phyloP scores from a whole-genome alignment of 2,113 vertebrate genomes.

The Heterotilapia buettikoferi region DNA sequence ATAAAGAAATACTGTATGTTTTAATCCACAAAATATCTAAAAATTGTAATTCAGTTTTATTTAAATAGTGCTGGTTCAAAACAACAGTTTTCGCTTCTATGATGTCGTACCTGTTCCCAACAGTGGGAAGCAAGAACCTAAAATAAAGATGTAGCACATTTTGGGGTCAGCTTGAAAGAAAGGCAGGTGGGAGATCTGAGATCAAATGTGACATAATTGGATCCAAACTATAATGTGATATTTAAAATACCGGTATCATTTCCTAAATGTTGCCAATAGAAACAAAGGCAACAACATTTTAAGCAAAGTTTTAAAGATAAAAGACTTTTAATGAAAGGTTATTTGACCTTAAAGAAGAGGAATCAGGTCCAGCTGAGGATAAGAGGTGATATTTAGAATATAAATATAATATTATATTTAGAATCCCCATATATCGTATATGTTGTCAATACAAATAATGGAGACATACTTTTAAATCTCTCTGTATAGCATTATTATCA shows the following conservation, averaged over 20 bases:
- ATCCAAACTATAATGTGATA: accelerated
- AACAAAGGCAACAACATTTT: not conserved
- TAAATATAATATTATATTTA: not conserved
- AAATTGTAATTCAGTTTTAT: not conserved
- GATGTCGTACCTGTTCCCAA: accelerated
- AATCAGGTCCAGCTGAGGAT: not conserved
- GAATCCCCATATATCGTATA: not conserved
- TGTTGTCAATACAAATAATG: not conserved
- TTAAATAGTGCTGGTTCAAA: not conserved
- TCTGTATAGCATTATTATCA: not conserved
- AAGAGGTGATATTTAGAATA: not conserved
- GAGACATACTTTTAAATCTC: not conserved
- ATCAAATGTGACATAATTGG: not conserved
- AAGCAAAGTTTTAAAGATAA: not conserved
- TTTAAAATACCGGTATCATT: not conserved
- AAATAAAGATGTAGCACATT: not conserved
- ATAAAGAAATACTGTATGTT: not conserved
- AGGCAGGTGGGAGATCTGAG: not conserved
- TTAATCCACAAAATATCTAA: not conserved
- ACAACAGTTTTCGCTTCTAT: accelerated
- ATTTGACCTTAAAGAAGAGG: not conserved
- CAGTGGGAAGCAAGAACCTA: accelerated
- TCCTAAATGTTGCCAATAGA: not conserved
- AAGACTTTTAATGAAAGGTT: not conserved
- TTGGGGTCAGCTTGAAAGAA: not conserved